phyloP scores from a whole-genome alignment of 2,888 invertebrate genomes.

The Schizaphis graminum region DNA sequence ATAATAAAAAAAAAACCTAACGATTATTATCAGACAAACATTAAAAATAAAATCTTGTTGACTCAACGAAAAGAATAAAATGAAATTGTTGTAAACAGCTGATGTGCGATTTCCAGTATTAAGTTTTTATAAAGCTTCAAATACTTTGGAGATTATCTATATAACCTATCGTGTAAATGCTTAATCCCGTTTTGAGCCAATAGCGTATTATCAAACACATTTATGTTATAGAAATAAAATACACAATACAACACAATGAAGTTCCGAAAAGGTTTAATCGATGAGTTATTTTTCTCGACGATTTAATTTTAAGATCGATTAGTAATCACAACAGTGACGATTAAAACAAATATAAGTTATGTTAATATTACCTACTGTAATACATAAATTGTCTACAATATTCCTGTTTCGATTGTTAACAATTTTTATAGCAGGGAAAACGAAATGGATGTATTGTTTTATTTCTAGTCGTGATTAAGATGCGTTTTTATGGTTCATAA shows the following conservation, averaged over 20 bases:
- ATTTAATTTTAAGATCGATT: not conserved
- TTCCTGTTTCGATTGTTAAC: not conserved
- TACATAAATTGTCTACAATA: not conserved
- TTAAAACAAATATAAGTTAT: not conserved
- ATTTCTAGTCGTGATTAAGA: not conserved
- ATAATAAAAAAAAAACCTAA: not conserved
- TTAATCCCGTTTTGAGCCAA: not conserved
- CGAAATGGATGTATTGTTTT: not conserved
- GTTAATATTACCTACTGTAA: not conserved
- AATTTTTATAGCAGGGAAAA: not conserved
- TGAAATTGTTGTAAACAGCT: not conserved
- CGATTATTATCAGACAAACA: not conserved
- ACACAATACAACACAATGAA: not conserved
- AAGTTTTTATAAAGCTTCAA: conserved; percentile 22
- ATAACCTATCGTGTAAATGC: not conserved
- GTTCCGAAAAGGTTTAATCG: not conserved
- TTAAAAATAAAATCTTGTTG: not conserved
- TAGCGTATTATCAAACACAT: not conserved
- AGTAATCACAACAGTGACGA: not conserved
- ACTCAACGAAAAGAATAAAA: not conserved
- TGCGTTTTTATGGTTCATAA: not conserved
- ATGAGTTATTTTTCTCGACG: not conserved
- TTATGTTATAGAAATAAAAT: not conserved
- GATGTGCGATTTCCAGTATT: not conserved
- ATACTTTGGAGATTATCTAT: not conserved